Conservation (phyloP, 2,888 invertebrate genomes). For the Flexamia atlantica region DNA sequence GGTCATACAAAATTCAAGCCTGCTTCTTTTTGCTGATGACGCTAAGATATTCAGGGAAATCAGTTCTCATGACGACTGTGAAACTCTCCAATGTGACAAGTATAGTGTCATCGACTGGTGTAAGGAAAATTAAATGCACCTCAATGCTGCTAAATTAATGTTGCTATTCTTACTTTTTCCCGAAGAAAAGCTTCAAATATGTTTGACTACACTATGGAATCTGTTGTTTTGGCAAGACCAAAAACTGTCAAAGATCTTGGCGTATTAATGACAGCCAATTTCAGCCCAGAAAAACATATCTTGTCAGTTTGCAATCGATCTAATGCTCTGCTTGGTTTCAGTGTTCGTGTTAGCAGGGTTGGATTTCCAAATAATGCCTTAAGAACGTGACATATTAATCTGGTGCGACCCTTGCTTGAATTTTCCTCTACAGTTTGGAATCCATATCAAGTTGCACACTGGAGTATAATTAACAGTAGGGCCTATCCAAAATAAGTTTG, state of each 20-base stretch:
- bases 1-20: not conserved
- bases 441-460: constrained; percentile 1
- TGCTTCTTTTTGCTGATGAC: constrained; percentile 23
- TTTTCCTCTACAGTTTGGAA: not conserved
- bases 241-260: too few relatives aligned
- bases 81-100: not conserved
- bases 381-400: not conserved
- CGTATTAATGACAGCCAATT: too few relatives aligned
- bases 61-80: not conserved
- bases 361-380: not conserved
- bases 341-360: not conserved
- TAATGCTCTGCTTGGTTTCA: not conserved
- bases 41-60: constrained; percentile 20
- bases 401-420: not conserved
- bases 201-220: too few relatives aligned
- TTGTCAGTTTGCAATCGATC: not conserved
- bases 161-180: constrained; percentile 3
- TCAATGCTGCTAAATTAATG: not conserved
- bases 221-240: too few relatives aligned
- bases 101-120: not conserved
- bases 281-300: not conserved
- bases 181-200: too few relatives aligned
- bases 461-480: too few relatives aligned
- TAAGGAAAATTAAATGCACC: not conserved
- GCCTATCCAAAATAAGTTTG: too few relatives aligned